Evolutionary conservation across 1,140 invertebrate species (phyloP), one percentile per base, ranked within the genome.

Genomic region (Drosophila gunungcola): DNA sequence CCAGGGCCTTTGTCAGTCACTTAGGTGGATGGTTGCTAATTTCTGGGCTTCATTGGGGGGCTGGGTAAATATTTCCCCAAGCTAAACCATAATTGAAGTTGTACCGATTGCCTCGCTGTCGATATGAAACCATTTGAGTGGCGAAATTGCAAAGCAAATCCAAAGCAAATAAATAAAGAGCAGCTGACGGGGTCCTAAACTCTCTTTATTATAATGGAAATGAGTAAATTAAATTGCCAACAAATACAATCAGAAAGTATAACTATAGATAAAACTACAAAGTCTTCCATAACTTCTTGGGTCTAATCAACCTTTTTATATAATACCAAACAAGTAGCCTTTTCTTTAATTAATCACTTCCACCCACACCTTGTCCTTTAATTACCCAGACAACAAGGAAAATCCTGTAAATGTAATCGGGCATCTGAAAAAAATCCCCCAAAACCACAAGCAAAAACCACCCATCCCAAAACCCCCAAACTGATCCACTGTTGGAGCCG

Each of bases 51-150:
- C 16, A 21, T 21, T 12, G 9, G 27, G 46, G 43, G 53, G 61
- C 13, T 41, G 60, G 5, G 34, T 27, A 27, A 34, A 52, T 42
- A 39, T 43, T 42, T 56, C 13, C 67, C 58, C 61, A 64, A 45
- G 51, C 36, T 55, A 16, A 54, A n/a, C 27, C 12, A 41, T 53
- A 52, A 61, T 61, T 61, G 45, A 61, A n/a, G 29, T 36, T 25
- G 13, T 13, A 25, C 42, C 36, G 21, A 41, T 52, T 41, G n/a
- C 5, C 42, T 48, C 57, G n/a, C 39, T 27, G 55, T 57, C 78
- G 61, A 81, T 81, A 77, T 58, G 46, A 64, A 77, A 77, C 68
- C 77, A 72, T 67, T 62, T 61, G 11, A 11, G 56, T 7, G 21
- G 29, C 41, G 11, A n/a, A 63, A 51, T 42, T 41, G 43, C 12